phyloP scores from a whole-genome alignment of 2,888 invertebrate species.

The Pterostichus niger region DNA sequence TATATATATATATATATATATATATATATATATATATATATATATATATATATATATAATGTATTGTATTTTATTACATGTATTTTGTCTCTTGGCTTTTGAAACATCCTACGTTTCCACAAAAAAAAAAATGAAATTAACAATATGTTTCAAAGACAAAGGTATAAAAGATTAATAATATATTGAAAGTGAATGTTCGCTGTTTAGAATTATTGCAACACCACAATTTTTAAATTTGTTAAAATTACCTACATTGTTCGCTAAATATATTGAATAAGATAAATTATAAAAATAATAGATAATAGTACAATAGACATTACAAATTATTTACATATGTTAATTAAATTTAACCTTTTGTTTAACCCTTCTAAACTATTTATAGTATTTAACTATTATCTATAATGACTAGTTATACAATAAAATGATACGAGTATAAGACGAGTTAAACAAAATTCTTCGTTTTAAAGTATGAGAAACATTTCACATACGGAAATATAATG shows the following conservation, averaged over 20 bases:
- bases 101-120: no score
- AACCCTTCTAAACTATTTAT: background rate
- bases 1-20: no score
- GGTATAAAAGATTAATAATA: slow-evolving; percentile 28
- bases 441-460: no score
- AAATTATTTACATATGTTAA: slow-evolving; percentile 42
- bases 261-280: slow-evolving; percentile 1
- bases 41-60: no score
- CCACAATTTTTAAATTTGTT: slow-evolving; percentile 12
- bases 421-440: no score
- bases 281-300: slow-evolving; percentile 30
- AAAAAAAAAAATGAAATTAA: background rate
- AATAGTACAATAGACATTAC: slow-evolving; percentile 32
- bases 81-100: background rate
- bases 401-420: background rate
- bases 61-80: no score
- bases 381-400: background rate
- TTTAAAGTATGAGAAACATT: no score
- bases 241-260: slow-evolving; percentile 36
- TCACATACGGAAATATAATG: background rate
- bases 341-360: slow-evolving; percentile 28
- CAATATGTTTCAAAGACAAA: background rate
- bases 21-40: no score
- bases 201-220: slow-evolving; percentile 30
- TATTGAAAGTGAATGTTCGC: slow-evolving; percentile 42